Evolutionary conservation across 2,113 vertebrate genomes (phyloP).

Genomic region (Marmota flaviventris): DNA sequence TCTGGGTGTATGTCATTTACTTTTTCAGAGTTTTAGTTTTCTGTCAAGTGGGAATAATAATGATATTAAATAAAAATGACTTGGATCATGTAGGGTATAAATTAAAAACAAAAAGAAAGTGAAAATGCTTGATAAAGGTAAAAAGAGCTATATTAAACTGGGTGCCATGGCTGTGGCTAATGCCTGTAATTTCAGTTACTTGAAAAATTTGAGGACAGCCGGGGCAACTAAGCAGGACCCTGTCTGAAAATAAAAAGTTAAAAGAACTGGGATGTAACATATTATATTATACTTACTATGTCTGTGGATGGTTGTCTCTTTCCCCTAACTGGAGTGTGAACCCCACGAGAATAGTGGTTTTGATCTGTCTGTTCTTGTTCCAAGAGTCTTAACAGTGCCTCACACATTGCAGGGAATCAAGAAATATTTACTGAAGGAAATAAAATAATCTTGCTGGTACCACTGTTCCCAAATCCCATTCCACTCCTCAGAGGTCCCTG

Average conservation of each 20-base stretch:
- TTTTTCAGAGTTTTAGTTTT: neutral
- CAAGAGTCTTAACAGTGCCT: neutral
- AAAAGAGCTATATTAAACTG: neutral
- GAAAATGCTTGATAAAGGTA: neutral
- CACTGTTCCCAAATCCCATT: neutral
- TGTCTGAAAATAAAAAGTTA: neutral
- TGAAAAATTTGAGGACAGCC: neutral
- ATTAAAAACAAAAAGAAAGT: constrained; percentile 10
- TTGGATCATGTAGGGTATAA: neutral
- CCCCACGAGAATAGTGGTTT: neutral
- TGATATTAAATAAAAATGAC: neutral
- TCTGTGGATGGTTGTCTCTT: neutral
- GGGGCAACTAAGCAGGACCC: neutral
- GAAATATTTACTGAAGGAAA: neutral
- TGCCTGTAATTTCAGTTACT: no score
- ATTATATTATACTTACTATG: neutral
- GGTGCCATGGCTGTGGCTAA: no score
- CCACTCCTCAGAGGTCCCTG: neutral
- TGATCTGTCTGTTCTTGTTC: neutral
- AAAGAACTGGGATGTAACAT: neutral
- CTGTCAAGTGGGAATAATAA: neutral
- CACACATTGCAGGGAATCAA: neutral
- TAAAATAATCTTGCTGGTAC: neutral
- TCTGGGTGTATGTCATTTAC: neutral
- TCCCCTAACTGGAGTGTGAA: neutral